Percentiles rank a stretch among this genome's conserved stretches.
These are phyloP conservation scores for Drosophila rufa DNA, from an alignment of 1,140 invertebrate genomes.

Conservation along the genomic window DNA sequence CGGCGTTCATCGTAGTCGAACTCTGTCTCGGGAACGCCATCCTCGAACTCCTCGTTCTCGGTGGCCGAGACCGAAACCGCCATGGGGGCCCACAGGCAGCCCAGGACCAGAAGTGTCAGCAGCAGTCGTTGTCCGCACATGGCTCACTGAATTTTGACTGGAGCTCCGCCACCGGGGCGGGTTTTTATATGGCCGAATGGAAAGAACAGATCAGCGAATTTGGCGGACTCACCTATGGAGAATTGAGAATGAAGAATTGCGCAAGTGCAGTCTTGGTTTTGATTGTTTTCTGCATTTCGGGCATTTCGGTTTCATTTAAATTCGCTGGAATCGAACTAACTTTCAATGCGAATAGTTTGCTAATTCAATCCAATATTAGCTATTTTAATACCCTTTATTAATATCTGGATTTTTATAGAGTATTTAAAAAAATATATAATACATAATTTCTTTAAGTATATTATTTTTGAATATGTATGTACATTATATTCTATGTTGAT, in stretches of 20 bases:
- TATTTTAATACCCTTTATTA: slow-evolving; percentile 8
- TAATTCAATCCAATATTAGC: not conserved
- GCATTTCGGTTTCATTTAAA: slow-evolving; percentile 14
- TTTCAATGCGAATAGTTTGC: slow-evolving; percentile 3
- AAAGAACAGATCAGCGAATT: slow-evolving; percentile 61
- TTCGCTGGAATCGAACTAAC: slow-evolving; percentile 39
- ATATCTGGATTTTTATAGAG: too few species aligned
- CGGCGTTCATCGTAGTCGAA: slow-evolving; percentile 42
- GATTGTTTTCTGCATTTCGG: slow-evolving; percentile 24
- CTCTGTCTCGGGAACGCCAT: slow-evolving; percentile 42
- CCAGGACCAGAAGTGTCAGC: slow-evolving; percentile 32
- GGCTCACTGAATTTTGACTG: slow-evolving; percentile 40
- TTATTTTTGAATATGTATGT: not conserved
- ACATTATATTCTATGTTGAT: not conserved
- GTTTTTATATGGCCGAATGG: slow-evolving; percentile 55
- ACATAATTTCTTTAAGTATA: not conserved
- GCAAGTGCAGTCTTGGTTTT: slow-evolving; percentile 34
- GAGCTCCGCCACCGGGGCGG: not conserved
- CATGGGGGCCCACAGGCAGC: slow-evolving; percentile 40
- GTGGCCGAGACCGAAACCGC: slow-evolving; percentile 1
- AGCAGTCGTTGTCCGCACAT: slow-evolving; percentile 54
- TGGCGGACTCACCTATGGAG: not conserved
- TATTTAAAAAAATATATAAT: not conserved
- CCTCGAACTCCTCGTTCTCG: slow-evolving; percentile 41
- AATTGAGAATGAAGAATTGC: slow-evolving; percentile 29